Base-by-base conservation (phyloP, 2,113 vertebrate species). In the Cranoglanis bouderius region DNA sequence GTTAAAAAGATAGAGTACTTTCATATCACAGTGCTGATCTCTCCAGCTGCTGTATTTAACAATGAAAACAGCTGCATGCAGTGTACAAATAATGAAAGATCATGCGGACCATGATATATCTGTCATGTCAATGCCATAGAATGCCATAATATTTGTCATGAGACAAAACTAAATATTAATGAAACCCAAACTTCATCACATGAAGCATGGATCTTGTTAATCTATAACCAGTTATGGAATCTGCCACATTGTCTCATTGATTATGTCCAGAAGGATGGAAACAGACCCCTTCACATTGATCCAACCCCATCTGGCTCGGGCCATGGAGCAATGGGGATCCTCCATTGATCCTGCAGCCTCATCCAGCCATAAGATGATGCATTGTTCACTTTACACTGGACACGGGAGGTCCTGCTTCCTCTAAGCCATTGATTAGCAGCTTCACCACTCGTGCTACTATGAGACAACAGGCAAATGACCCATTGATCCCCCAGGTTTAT, bases 401-500 rank as follows among this genome's bases (percentile, higher is more conserved):
- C 87, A 90, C 89, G 26, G 57, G 24, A 55, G 72, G 87, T 88
- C 88, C 87, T 77, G 57, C 32, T 90, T 87, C 89, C 63, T 38
- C 80, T 46, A 80, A 72, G n/a, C 57, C 43, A 91, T 91, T 90
- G 90, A 91, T 90, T 49, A 61, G 59, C 21, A 53, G 51, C 32
- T 88, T 88, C 86, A 80, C 51, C 65, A 88, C 87, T 55, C 3
- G 43, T 53, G 32, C 40, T 49, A 24, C 61, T 61, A 61, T 92
- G 86, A 94, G 91, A 93, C 91, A 91, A 88, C 26, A 77, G 88
- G 84, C 92, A 90, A 93, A 93, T 82, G 92, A 91, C 91, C 91
- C 90, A 94, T 93, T 92, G 93, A 96, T 94, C 90, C 90, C 57
- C 70, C 85, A 83, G 90, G 91, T 89, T 84, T 88, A 87, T 92